These are phyloP conservation scores for Eidolon dupreanum DNA, from an alignment of 2,797 vertebrate species.

Conservation along the genomic window DNA sequence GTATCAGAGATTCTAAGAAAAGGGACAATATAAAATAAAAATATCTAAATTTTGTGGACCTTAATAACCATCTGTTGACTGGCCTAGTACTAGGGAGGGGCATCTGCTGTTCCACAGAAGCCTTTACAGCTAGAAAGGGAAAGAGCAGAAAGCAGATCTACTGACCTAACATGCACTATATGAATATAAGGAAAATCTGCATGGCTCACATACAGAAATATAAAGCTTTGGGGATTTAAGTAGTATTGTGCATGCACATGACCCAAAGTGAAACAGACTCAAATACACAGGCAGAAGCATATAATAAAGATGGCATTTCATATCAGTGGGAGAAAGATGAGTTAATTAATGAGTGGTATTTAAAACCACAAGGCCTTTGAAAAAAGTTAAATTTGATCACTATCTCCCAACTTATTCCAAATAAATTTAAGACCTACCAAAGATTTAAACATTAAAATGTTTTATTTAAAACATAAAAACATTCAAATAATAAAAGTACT, in stretches of 20 bases:
- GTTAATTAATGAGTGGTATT: background rate
- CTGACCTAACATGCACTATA: background rate
- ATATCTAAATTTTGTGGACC: background rate
- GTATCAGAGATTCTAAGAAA: background rate
- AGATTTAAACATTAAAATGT: background rate
- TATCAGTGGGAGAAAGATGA: background rate
- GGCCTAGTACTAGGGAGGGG: too few species aligned
- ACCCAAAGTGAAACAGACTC: background rate
- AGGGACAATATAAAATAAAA: background rate
- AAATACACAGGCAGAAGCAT: background rate
- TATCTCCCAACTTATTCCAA: background rate
- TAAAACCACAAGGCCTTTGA: background rate
- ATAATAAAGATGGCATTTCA: background rate
- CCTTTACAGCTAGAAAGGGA: background rate
- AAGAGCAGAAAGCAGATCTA: background rate
- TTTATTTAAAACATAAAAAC: background rate
- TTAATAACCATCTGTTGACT: background rate
- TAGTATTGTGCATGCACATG: background rate
- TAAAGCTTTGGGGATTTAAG: background rate
- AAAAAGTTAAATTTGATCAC: background rate
- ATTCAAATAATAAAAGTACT: background rate
- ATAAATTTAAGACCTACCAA: background rate
- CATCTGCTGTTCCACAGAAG: background rate
- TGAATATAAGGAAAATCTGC: background rate
- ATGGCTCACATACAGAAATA: background rate